Conservation (phyloP, 2,888 invertebrate species). For the Rotaria socialis region DNA sequence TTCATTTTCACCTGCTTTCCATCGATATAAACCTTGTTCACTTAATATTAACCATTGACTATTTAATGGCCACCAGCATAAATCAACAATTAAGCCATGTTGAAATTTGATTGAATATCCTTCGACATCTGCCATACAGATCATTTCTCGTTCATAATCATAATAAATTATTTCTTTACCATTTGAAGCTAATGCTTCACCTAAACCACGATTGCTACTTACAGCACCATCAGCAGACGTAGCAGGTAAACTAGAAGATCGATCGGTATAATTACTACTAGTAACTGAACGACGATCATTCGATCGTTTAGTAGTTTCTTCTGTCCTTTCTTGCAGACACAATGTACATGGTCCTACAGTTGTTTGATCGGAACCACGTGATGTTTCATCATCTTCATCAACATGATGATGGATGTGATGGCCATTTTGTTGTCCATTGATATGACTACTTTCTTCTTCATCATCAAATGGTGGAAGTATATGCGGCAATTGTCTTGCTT, state of each 20-base stretch:
- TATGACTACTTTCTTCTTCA: not conserved
- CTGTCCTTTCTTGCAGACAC: not conserved
- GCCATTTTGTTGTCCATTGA: not conserved
- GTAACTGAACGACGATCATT: not conserved
- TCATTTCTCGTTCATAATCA: not conserved
- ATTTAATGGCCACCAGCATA: not conserved
- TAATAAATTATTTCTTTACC: not conserved
- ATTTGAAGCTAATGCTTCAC: slow-evolving; percentile 20
- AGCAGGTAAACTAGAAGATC: not conserved
- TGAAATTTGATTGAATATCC: not conserved
- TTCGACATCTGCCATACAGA: not conserved
- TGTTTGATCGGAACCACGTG: not conserved
- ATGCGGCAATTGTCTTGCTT: not conserved
- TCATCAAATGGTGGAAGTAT: not conserved
- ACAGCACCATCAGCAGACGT: not conserved
- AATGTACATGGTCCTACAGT: not conserved
- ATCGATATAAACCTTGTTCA: slow-evolving; percentile 13
- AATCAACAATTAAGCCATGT: not conserved
- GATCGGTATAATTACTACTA: not conserved
- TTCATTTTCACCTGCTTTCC: not conserved
- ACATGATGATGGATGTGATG: not conserved
- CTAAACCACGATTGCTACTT: not conserved
- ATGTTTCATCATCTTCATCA: not conserved
- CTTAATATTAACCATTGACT: not conserved
- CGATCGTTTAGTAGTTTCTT: not conserved